Evolutionary conservation across 1,140 invertebrate species (phyloP).

Genomic region (Tachypleus tridentatus): DNA sequence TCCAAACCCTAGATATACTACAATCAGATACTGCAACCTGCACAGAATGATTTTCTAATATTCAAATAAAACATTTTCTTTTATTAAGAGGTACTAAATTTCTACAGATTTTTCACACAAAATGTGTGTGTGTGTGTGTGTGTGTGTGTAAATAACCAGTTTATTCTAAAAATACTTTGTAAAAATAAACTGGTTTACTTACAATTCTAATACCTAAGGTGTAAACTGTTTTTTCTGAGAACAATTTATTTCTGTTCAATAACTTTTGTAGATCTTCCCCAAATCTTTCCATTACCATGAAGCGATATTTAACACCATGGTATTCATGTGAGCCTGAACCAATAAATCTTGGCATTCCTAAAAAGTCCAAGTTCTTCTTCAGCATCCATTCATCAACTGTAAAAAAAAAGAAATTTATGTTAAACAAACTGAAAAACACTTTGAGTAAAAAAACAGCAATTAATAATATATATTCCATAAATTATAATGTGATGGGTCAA

Average conservation of each 20-base stretch:
- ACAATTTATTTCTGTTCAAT: constrained; percentile 48
- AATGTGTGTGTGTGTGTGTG: too few relatives aligned
- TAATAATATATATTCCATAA: constrained; percentile 13
- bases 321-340: constrained; percentile 61
- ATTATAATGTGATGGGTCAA: too few relatives aligned
- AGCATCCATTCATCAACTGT: constrained; percentile 63
- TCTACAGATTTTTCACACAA: too few relatives aligned
- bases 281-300: constrained; percentile 81
- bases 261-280: constrained; percentile 78
- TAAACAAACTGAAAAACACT: constrained; percentile 1
- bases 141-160: too few relatives aligned
- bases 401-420: constrained; percentile 29
- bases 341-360: constrained; percentile 79
- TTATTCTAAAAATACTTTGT: too few relatives aligned
- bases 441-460: neutral
- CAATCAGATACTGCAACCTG: too few relatives aligned
- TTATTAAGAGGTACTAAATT: too few relatives aligned
- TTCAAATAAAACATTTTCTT: too few relatives aligned
- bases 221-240: constrained; percentile 62
- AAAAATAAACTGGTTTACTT: constrained; percentile 30
- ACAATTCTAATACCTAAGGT: constrained; percentile 72
- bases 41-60: too few relatives aligned
- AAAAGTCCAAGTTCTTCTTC: constrained; percentile 48
- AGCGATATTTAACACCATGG: constrained; percentile 54
- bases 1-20: too few relatives aligned